Evolutionary conservation across 2,888 invertebrate genomes (phyloP).

Genomic region (Romanomermis culicivorax): DNA sequence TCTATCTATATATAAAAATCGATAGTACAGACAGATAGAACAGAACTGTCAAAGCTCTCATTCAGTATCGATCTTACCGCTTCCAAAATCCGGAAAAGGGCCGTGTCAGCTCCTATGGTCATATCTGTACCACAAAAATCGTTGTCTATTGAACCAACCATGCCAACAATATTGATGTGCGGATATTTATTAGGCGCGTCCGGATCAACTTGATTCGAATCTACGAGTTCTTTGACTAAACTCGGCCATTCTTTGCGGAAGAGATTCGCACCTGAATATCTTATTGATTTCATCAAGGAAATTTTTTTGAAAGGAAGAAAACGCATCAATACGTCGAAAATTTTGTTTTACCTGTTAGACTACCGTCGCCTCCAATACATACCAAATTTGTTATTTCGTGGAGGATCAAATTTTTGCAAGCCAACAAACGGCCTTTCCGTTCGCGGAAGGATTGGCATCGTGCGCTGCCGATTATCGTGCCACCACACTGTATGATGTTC

Average conservation of each 20-base stretch:
- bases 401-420: constrained; percentile 67
- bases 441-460: constrained; percentile 77
- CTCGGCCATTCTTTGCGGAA: constrained; percentile 81
- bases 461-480: constrained; percentile 94
- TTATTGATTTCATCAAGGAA: too few relatives aligned
- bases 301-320: too few relatives aligned
- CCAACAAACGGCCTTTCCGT: constrained; percentile 63
- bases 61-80: too few relatives aligned
- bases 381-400: constrained; percentile 79
- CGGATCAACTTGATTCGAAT: constrained; percentile 29
- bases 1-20: too few relatives aligned
- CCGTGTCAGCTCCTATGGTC: constrained; percentile 87
- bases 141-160: constrained; percentile 98
- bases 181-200: constrained; percentile 19
- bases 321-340: too few relatives aligned
- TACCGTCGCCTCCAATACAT: constrained; percentile 98
- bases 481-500: constrained; percentile 92
- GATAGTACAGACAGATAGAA: too few relatives aligned
- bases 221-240: constrained; percentile 60
- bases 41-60: too few relatives aligned
- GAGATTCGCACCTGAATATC: constrained; percentile 39
- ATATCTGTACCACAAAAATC: constrained; percentile 99
- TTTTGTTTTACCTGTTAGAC: constrained; percentile 86
- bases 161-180: constrained; percentile 60
- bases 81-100: constrained; percentile 89